phyloP scores from a whole-genome alignment of 2,888 invertebrate species.

The Boloria selene region DNA sequence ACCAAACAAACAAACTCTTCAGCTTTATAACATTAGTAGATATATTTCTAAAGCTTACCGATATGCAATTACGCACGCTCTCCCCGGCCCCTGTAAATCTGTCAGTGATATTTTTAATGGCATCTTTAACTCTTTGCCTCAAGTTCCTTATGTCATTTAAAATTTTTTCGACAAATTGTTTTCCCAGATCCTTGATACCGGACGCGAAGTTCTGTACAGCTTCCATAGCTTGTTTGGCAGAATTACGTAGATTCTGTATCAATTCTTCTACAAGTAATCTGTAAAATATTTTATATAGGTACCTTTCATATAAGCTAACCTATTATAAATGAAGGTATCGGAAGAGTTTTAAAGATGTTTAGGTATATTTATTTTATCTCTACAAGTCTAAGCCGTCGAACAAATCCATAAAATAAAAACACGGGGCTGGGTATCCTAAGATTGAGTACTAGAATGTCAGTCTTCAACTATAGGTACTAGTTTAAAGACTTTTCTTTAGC shows the following conservation, averaged over 20 bases:
- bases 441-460: too few relatives aligned
- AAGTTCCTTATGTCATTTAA: slow-evolving; percentile 52
- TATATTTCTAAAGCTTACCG: slow-evolving; percentile 51
- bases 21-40: too few relatives aligned
- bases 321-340: too few relatives aligned
- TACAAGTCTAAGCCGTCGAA: too few relatives aligned
- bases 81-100: slow-evolving; percentile 53
- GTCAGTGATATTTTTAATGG: slow-evolving; percentile 54
- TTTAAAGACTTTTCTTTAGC: too few relatives aligned
- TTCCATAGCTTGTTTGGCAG: slow-evolving; percentile 58
- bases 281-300: slow-evolving; percentile 24
- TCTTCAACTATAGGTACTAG: too few relatives aligned
- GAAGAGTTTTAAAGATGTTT: too few relatives aligned
- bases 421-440: too few relatives aligned
- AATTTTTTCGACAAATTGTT: slow-evolving; percentile 49
- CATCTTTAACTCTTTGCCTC: slow-evolving; percentile 49
- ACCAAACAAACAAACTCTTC: too few relatives aligned
- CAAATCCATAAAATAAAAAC: too few relatives aligned
- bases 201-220: slow-evolving; percentile 54
- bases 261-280: slow-evolving; percentile 61
- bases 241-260: slow-evolving; percentile 52
- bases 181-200: slow-evolving; percentile 55
- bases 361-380: too few relatives aligned
- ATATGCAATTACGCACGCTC: slow-evolving; percentile 57
- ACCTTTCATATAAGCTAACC: too few relatives aligned